A percentile compares a stretch with the other conserved stretches of the same genome.
Conservation (phyloP, 2,113 vertebrate genomes). For the Crotalus horridus region DNA sequence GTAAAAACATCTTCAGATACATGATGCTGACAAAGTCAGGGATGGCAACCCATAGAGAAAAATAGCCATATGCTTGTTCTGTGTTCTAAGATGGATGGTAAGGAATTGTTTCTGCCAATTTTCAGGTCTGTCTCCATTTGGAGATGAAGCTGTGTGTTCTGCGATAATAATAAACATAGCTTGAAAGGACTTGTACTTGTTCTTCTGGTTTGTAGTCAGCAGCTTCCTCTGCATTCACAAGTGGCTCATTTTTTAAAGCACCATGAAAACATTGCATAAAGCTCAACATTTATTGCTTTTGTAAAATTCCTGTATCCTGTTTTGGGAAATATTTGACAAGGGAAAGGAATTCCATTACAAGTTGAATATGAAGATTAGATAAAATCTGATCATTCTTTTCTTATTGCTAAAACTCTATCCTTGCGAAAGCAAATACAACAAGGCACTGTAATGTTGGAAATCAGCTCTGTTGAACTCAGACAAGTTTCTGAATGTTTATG, state of each 20-base stretch:
- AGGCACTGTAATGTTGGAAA: neutral
- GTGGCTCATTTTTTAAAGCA: neutral
- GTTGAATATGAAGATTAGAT: neutral
- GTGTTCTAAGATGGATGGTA: neutral
- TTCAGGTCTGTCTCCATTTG: neutral
- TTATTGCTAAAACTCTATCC: neutral
- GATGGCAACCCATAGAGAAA: neutral
- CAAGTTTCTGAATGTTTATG: neutral
- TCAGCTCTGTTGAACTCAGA: neutral
- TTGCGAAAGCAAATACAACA: neutral
- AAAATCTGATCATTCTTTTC: neutral
- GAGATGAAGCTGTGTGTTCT: neutral
- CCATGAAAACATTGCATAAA: neutral
- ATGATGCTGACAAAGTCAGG: neutral
- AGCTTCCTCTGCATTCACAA: neutral
- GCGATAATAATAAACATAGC: neutral
- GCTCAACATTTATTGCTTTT: neutral
- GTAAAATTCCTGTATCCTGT: neutral
- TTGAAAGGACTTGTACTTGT: neutral
- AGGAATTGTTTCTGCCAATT: neutral
- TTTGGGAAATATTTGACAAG: neutral
- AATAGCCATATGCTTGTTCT: neutral
- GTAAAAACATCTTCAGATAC: neutral
- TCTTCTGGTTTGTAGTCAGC: neutral
- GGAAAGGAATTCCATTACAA: neutral